Percentiles rank a stretch among this genome's conserved stretches.
Evolutionary conservation across 2,113 vertebrate genomes (phyloP).

Genomic region (Chelonoidis abingdonii): DNA sequence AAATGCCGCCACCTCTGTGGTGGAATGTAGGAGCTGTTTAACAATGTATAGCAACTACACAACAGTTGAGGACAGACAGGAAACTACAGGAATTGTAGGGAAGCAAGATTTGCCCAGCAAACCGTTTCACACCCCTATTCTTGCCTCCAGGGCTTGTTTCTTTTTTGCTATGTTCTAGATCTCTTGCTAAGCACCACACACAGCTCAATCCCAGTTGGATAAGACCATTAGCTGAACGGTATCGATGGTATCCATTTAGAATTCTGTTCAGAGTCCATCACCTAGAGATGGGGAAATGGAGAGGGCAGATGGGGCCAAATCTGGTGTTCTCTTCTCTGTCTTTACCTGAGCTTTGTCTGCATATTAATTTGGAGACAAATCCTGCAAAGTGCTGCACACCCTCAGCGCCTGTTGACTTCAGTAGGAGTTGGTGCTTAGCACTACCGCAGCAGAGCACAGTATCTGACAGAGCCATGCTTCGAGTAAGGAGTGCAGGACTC

Average conservation of each 20-base stretch:
- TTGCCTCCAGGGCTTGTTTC: neutral
- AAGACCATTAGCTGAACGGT: neutral
- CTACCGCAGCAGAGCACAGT: neutral
- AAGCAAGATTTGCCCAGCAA: neutral
- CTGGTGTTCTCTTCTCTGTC: neutral
- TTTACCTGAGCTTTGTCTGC: neutral
- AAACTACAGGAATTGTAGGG: neutral
- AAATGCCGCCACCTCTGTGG: neutral
- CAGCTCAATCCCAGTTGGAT: neutral
- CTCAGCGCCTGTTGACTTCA: neutral
- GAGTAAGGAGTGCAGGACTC: neutral
- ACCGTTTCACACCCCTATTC: neutral
- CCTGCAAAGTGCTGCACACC: neutral
- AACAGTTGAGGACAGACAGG: neutral
- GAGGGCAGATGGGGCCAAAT: neutral
- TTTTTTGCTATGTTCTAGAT: neutral
- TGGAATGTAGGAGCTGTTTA: neutral
- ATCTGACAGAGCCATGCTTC: neutral
- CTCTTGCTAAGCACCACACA: neutral
- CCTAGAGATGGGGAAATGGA: neutral
- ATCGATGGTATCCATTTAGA: neutral
- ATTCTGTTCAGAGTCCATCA: neutral
- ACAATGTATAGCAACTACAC: neutral
- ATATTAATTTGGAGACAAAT: neutral
- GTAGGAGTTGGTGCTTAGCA: neutral